Evolutionary conservation across 1,140 invertebrate species (phyloP).

Genomic region (Cardiocondyla obscurior): DNA sequence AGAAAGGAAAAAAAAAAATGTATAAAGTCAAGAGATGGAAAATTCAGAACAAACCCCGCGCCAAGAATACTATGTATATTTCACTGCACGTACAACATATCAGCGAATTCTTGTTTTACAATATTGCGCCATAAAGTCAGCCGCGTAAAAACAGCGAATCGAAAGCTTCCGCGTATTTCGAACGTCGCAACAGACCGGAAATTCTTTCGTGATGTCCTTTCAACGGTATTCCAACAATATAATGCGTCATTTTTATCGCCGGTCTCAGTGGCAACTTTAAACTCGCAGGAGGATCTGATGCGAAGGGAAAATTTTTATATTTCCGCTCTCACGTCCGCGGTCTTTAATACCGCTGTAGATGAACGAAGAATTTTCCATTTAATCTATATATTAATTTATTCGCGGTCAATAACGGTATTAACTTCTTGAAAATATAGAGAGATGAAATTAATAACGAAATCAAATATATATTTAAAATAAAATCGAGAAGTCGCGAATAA

Average conservation of each 20-base stretch:
- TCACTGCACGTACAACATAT: background rate
- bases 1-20: no score
- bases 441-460: background rate
- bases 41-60: background rate
- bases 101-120: background rate
- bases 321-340: background rate
- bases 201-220: background rate
- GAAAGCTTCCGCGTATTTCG: conserved; percentile 16
- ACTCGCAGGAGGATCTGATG: background rate
- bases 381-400: background rate
- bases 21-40: background rate
- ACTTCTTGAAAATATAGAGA: background rate
- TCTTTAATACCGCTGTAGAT: background rate
- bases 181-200: conserved; percentile 1
- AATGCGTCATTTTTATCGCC: conserved; percentile 16
- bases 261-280: background rate
- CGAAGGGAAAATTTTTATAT: background rate
- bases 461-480: background rate
- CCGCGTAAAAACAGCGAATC: background rate
- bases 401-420: background rate
- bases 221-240: conserved; percentile 5
- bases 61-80: background rate
- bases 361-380: background rate
- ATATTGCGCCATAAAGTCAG: conserved; percentile 2
- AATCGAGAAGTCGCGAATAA: background rate